Evolutionary conservation across 2,888 invertebrate genomes (phyloP).

Genomic region (Lymantria monacha): DNA sequence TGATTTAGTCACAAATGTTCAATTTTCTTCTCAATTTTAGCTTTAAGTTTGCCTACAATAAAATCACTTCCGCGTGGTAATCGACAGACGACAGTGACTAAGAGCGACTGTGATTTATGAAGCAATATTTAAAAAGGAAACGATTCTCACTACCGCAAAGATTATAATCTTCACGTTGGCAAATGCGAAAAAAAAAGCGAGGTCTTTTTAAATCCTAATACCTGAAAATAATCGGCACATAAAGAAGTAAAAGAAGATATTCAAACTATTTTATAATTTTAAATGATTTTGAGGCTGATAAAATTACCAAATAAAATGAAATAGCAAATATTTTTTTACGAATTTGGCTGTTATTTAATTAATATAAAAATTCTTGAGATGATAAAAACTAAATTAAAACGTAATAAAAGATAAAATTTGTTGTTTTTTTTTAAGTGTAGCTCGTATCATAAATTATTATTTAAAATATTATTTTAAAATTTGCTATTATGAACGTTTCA

Average conservation of each 20-base stretch:
- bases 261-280: background rate
- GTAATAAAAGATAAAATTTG: too few species aligned
- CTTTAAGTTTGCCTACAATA: slow-evolving; percentile 36
- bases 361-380: too few species aligned
- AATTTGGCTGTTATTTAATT: too few species aligned
- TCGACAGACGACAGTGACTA: slow-evolving; percentile 65
- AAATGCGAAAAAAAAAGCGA: slow-evolving; percentile 36
- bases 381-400: too few species aligned
- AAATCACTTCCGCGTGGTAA: slow-evolving; percentile 58
- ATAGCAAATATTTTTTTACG: too few species aligned
- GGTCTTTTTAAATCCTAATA: slow-evolving; percentile 28
- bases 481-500: too few species aligned
- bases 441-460: too few species aligned
- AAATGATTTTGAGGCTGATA: too few species aligned
- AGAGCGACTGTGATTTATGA: slow-evolving; percentile 61
- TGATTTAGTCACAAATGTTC: too few species aligned
- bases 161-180: slow-evolving; percentile 17
- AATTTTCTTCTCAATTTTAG: slow-evolving; percentile 47
- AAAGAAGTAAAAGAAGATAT: slow-evolving; percentile 7
- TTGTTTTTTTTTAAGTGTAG: too few species aligned
- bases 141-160: slow-evolving; percentile 38
- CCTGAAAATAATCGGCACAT: slow-evolving; percentile 28
- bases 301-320: too few species aligned
- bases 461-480: too few species aligned
- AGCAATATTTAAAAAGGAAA: slow-evolving; percentile 55